Conservation (phyloP, 2,888 invertebrate species). For the Periphyllus acericola region DNA sequence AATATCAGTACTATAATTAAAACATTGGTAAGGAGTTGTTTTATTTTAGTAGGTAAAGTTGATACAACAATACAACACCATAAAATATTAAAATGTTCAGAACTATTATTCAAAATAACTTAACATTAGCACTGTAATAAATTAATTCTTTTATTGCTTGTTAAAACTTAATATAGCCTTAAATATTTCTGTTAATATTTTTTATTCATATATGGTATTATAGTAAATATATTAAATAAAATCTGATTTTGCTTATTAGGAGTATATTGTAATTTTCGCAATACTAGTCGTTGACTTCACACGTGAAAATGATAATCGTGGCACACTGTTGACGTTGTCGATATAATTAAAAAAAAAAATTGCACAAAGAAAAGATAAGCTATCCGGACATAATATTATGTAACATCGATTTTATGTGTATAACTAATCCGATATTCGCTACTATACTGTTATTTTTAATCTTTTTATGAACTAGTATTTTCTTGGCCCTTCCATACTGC, state of each 20-base stretch:
- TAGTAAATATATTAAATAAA: not conserved
- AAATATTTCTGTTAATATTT: not conserved
- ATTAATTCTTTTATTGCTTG: too few relatives aligned
- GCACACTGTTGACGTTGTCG: not conserved
- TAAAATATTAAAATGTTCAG: too few relatives aligned
- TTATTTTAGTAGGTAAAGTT: too few relatives aligned
- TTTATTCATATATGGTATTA: not conserved
- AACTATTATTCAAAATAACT: too few relatives aligned
- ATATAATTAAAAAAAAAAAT: not conserved
- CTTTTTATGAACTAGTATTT: not conserved
- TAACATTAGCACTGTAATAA: too few relatives aligned
- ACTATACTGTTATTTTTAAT: not conserved
- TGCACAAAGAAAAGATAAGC: not conserved
- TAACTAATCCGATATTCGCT: not conserved
- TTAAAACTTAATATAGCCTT: too few relatives aligned
- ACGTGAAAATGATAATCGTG: not conserved
- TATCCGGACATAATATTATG: not conserved
- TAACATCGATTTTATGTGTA: not conserved
- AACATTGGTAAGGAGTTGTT: too few relatives aligned
- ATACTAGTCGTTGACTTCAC: not conserved
- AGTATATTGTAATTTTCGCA: not conserved
- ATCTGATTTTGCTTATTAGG: not conserved
- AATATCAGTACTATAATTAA: too few relatives aligned
- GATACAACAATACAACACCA: too few relatives aligned
- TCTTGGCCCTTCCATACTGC: not conserved